Evolutionary conservation across 1,140 invertebrate genomes (phyloP).

Genomic region (Parasteatoda tepidariorum): DNA sequence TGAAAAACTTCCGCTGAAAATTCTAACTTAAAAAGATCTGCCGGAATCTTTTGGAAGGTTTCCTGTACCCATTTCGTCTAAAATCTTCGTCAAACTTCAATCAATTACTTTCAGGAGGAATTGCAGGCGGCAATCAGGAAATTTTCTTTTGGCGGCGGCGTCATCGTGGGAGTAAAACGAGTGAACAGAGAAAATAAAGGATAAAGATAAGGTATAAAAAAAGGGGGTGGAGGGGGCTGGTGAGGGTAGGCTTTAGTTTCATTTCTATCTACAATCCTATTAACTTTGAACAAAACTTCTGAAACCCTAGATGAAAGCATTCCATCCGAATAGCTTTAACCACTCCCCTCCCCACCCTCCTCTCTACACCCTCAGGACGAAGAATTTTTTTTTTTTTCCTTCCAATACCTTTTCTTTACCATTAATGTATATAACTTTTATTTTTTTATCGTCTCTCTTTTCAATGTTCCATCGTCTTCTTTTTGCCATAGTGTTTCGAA

Average conservation of each 20-base stretch:
- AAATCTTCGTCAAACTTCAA: slow-evolving; percentile 59
- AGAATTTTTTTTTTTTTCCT: slow-evolving; percentile 41
- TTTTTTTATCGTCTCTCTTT: slow-evolving; percentile 19
- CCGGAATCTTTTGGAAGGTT: no score
- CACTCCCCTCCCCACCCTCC: slow-evolving; percentile 12
- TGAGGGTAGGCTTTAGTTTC: slow-evolving; percentile 54
- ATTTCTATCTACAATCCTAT: slow-evolving; percentile 60
- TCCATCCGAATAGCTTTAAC: slow-evolving; percentile 60
- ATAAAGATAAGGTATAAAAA: slow-evolving; percentile 29
- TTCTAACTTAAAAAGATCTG: no score
- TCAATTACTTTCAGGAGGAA: slow-evolving; percentile 55
- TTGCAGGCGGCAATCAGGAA: slow-evolving; percentile 52
- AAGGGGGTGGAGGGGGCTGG: neutral
- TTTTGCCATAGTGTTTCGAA: slow-evolving; percentile 31
- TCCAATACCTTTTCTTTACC: slow-evolving; percentile 59
- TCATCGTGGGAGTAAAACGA: neutral
- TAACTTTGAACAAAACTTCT: slow-evolving; percentile 61
- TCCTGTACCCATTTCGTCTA: slow-evolving; percentile 44
- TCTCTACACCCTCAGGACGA: neutral
- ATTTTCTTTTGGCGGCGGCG: slow-evolving; percentile 26
- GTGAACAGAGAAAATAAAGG: slow-evolving; percentile 23
- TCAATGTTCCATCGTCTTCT: slow-evolving; percentile 37
- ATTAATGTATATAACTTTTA: slow-evolving; percentile 41
- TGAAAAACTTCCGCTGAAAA: no score
- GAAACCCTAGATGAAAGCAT: slow-evolving; percentile 59